These are phyloP conservation scores for Arnoldichthys spilopterus DNA, from an alignment of 2,797 vertebrate genomes.

Conservation along the genomic window DNA sequence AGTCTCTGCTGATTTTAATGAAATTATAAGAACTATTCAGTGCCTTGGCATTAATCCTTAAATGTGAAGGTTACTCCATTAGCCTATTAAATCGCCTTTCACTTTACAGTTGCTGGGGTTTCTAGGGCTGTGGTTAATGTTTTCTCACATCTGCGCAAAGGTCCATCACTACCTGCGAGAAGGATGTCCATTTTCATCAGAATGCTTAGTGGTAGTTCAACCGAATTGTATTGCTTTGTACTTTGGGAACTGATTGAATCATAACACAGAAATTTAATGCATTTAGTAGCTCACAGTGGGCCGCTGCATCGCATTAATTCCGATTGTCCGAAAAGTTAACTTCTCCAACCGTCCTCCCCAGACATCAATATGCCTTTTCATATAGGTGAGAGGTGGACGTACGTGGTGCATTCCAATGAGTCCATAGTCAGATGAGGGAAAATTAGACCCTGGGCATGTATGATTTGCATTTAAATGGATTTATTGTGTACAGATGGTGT, in stretches of 20 bases:
- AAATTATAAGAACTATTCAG: constrained; percentile 31
- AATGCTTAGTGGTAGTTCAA: constrained; percentile 3
- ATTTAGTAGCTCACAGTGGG: neutral
- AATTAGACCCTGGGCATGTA: constrained; percentile 60
- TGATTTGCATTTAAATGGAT: constrained; percentile 78
- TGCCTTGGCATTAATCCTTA: neutral
- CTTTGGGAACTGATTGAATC: neutral
- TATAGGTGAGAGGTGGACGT: constrained; percentile 32
- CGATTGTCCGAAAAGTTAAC: constrained; percentile 20
- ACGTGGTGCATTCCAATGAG: constrained; percentile 62
- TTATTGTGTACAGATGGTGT: constrained; percentile 65
- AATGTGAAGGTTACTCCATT: constrained; percentile 30
- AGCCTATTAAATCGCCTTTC: neutral
- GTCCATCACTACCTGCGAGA: neutral
- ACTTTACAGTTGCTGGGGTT: neutral
- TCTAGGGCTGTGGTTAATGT: neutral
- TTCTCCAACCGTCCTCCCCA: neutral
- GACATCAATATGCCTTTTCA: constrained; percentile 28
- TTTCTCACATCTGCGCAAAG: neutral
- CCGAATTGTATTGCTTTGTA: constrained; percentile 1
- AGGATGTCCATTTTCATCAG: neutral
- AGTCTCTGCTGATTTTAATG: constrained; percentile 40
- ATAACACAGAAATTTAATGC: neutral
- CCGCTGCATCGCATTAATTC: neutral
- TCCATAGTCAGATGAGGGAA: constrained; percentile 44